Evolutionary conservation across 2,113 vertebrate genomes (phyloP), one percentile per base, ranked within the genome.

Genomic region (Rhipidura dahli): DNA sequence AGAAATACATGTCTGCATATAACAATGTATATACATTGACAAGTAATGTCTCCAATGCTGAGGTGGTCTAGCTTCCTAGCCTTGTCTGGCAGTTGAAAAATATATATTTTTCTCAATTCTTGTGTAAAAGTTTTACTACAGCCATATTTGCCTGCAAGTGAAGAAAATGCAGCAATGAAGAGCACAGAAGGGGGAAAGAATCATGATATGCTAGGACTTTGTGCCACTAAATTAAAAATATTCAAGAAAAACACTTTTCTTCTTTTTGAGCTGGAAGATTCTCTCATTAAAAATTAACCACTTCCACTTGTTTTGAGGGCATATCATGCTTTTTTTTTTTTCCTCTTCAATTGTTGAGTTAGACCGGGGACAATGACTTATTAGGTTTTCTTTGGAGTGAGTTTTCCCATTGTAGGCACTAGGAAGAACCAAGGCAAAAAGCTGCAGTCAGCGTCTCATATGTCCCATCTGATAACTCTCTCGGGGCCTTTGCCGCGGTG

Each of bases 371-470:
- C 97, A 98, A 98, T 97, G 98, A 98, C 97, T 98, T 98, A 96
- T 89, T 98, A 99, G 98, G 98, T 98, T 98, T 98, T 99, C 99
- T 99, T 99, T 99, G 99, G 99, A 99, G 98, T 98, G 98, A 98
- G 98, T 98, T 98, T 98, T 99, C 98, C 98, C 98, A 97, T 97
- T 98, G 98, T 99, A 99, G 99, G 99, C 99, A 99, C 99, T 98
- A 99, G 97, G 98, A 99, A 98, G 98, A 98, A 98, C 98, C 98
- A 98, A 99, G 98, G 99, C 99, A 98, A 98, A 97, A 97, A 97
- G 98, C 97, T 98, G 98, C 96, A 96, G 96, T 99, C 98, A 99
- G 94, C 93, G 98, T 98, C 99, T 98, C 98, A 99, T 98, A 94
- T 98, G 98, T 93, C 98, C 99, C 99, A 99, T 99, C 75, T 99